Percentiles rank a stretch among this genome's conserved stretches.
These are phyloP conservation scores for Malurus melanocephalus DNA, from an alignment of 2,113 vertebrate genomes.

Conservation along the genomic window DNA sequence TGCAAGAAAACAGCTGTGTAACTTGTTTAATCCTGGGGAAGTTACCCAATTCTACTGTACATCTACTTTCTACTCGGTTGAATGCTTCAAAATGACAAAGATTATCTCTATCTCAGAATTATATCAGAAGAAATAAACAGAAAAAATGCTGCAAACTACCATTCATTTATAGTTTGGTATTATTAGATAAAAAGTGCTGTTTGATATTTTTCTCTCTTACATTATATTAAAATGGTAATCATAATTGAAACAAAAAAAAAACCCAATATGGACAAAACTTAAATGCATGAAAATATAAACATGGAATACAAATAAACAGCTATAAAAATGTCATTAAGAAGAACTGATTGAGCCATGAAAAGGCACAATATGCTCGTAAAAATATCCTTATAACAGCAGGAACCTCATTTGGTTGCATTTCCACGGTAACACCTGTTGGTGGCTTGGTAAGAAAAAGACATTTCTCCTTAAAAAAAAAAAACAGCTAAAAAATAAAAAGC, in stretches of 20 bases:
- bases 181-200: background rate
- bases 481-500: background rate
- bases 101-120: background rate
- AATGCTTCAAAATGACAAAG: background rate
- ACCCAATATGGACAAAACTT: background rate
- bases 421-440: background rate
- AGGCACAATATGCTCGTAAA: background rate
- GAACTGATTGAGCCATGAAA: background rate
- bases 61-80: background rate
- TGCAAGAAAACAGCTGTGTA: background rate
- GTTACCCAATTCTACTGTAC: background rate
- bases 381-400: background rate
- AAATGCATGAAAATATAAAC: background rate
- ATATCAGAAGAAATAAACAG: background rate
- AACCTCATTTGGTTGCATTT: background rate
- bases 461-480: background rate
- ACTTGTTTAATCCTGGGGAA: background rate
- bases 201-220: background rate
- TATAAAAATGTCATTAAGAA: background rate
- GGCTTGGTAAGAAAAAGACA: background rate
- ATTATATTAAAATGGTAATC: background rate
- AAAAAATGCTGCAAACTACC: background rate
- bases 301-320: background rate
- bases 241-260: background rate
- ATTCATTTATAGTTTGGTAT: background rate